Conservation (phyloP, 2,797 vertebrate genomes). For the Chanos chanos region DNA sequence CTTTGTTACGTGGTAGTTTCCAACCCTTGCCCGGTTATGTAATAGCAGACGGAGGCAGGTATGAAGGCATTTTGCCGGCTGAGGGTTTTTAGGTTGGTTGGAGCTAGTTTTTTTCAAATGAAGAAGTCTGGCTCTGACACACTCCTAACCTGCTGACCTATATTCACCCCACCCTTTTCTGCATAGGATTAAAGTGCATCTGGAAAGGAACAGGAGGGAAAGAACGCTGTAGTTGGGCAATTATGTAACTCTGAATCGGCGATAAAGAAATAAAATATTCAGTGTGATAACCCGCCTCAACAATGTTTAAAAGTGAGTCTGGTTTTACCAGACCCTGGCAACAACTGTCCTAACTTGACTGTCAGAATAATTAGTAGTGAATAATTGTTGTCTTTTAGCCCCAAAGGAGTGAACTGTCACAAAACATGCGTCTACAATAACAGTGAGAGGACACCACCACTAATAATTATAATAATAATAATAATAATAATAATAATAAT, state of each 20-base stretch:
- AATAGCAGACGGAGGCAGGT: constrained; percentile 67
- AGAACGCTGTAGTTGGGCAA: constrained; percentile 62
- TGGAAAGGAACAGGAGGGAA: constrained; percentile 69
- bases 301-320: constrained; percentile 38
- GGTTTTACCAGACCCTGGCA: constrained; percentile 11
- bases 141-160: constrained; percentile 79
- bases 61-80: constrained; percentile 36
- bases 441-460: too few species aligned
- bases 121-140: constrained; percentile 69
- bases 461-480: too few species aligned
- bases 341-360: neutral
- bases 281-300: constrained; percentile 52
- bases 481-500: too few species aligned
- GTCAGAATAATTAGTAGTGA: neutral
- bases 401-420: too few species aligned
- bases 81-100: constrained; percentile 60
- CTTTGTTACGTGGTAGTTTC: constrained; percentile 60
- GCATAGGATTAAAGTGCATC: constrained; percentile 69
- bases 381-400: too few species aligned
- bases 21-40: constrained; percentile 65
- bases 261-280: constrained; percentile 55
- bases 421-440: too few species aligned
- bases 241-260: constrained; percentile 77
- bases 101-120: constrained; percentile 36
- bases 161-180: constrained; percentile 68